Evolutionary conservation across 2,888 invertebrate genomes (phyloP).

Genomic region (Drosophila anomelani): DNA sequence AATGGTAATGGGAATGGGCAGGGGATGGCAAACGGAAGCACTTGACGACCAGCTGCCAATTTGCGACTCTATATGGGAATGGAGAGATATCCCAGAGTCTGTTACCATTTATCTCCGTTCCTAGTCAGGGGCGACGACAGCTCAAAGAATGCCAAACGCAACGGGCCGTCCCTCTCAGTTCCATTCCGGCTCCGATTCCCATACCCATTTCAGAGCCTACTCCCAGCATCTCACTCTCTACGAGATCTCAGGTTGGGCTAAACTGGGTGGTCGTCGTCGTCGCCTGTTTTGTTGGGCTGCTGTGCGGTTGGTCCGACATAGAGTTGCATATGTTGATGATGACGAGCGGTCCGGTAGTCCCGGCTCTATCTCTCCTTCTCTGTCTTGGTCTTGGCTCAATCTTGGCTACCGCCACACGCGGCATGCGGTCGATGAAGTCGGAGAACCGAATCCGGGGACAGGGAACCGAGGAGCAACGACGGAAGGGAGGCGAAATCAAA

Average conservation of each 20-base stretch:
- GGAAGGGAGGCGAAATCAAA: conserved; percentile 40
- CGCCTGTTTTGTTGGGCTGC: conserved; percentile 54
- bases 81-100: conserved; percentile 34
- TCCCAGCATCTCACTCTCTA: conserved; percentile 21
- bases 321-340: conserved; percentile 69
- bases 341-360: conserved; percentile 45
- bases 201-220: conserved; percentile 13
- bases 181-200: conserved; percentile 24
- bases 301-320: conserved; percentile 54
- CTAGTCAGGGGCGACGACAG: conserved; percentile 77
- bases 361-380: conserved; percentile 18
- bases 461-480: conserved; percentile 25
- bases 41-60: conserved; percentile 78
- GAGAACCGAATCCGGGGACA: conserved; percentile 23
- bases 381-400: conserved; percentile 27
- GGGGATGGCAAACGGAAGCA: conserved; percentile 67
- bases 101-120: conserved; percentile 58
- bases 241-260: conserved; percentile 44
- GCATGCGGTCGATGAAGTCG: conserved; percentile 72
- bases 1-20: conserved; percentile 15
- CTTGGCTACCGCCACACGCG: conserved; percentile 71
- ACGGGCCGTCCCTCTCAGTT: conserved; percentile 60
- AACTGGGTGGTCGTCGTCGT: conserved; percentile 62
- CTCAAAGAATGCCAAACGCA: conserved; percentile 74
- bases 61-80: conserved; percentile 54